A percentile compares a stretch with the other conserved stretches of the same genome.
Conservation (phyloP, 2,113 vertebrate species). For the Sylvia atricapilla region DNA sequence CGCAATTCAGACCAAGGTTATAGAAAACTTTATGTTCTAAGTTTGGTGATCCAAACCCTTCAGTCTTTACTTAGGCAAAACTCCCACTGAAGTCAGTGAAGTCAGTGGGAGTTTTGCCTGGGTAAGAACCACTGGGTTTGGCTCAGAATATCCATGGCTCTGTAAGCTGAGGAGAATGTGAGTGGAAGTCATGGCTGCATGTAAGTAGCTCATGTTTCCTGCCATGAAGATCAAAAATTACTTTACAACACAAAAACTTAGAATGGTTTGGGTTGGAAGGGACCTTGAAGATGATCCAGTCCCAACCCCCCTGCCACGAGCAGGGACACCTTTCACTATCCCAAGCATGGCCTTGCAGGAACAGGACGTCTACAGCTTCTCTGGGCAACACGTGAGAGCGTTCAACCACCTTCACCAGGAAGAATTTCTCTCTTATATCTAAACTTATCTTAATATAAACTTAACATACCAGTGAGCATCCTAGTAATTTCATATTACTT, state of each 20-base stretch:
- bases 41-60: constrained; percentile 41
- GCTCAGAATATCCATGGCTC: neutral
- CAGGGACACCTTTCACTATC: neutral
- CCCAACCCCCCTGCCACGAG: neutral
- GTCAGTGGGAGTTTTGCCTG: constrained; percentile 21
- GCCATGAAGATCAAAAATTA: neutral
- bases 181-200: neutral
- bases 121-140: constrained; percentile 4
- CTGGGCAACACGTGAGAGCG: neutral
- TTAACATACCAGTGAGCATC: neutral
- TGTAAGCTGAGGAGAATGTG: neutral
- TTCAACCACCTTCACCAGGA: too few species aligned
- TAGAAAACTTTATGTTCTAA: constrained; percentile 33
- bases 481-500: neutral
- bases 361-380: neutral
- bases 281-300: neutral
- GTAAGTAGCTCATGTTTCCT: neutral
- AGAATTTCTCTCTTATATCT: neutral
- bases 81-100: constrained; percentile 21
- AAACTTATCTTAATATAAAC: neutral
- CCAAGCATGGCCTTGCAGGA: neutral
- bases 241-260: neutral
- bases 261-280: neutral
- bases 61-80: constrained; percentile 54
- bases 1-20: neutral